A percentile compares a stretch with the other conserved stretches of the same genome.
Evolutionary conservation across 2,113 vertebrate genomes (phyloP).

Genomic region (Otus sunia): DNA sequence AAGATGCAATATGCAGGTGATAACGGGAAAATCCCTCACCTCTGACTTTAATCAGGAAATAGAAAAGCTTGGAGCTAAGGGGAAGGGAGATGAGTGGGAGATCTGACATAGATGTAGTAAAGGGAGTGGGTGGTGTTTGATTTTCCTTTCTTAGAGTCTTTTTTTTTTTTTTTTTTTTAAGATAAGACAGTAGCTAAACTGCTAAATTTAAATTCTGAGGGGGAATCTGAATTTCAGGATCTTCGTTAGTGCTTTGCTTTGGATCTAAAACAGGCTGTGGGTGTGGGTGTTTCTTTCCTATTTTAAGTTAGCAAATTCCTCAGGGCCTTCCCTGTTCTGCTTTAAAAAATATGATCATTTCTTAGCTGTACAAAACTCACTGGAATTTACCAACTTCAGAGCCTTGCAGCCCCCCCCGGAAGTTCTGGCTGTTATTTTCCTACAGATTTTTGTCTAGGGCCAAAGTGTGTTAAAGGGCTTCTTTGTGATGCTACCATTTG

Average conservation of each 20-base stretch:
- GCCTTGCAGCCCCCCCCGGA: not conserved
- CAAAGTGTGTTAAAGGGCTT: fast-evolving
- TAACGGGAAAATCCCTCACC: slow-evolving; percentile 29
- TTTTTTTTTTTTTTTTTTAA: not conserved
- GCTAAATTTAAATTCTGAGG: slow-evolving; percentile 39
- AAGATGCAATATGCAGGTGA: not conserved
- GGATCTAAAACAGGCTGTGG: not conserved
- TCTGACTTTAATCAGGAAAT: not conserved
- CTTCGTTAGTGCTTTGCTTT: not conserved
- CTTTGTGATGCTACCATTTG: not conserved
- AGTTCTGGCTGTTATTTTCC: not conserved
- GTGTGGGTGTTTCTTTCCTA: slow-evolving; percentile 8
- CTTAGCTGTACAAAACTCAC: not conserved
- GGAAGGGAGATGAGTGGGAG: slow-evolving; percentile 21
- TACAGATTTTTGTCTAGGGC: not conserved
- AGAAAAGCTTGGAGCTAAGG: not conserved
- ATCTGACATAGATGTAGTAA: slow-evolving; percentile 53
- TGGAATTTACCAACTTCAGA: not conserved
- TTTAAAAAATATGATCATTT: not conserved
- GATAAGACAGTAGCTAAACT: not conserved
- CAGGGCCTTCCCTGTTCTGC: slow-evolving; percentile 9
- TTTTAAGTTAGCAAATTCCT: slow-evolving; percentile 20
- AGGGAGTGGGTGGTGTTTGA: slow-evolving; percentile 33
- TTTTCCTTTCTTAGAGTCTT: slow-evolving; percentile 26
- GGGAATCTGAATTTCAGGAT: not conserved